Evolutionary conservation across 2,113 vertebrate genomes (phyloP), one percentile per base, ranked within the genome.

Genomic region (Lasiurus borealis): DNA sequence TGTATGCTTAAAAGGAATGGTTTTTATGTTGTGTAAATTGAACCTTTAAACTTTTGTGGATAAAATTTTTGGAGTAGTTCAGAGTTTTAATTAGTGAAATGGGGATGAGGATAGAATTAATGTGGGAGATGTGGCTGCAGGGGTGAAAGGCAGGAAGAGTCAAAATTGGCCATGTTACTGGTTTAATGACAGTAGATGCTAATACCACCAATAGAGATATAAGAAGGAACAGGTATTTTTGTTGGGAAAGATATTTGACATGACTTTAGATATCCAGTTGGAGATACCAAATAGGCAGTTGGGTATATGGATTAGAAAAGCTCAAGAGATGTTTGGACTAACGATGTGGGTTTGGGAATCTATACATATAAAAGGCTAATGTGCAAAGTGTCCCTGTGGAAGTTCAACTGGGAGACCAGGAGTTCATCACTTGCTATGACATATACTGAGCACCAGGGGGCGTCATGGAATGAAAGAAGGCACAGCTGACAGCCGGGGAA

Each of bases 81-180:
- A 46, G 29, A 68, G 25, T 88, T 95, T 92, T 95, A 94, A 85
- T 91, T 84, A 82, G 64, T 71, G 89, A 87, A 93, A 50, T 64
- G 81, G 15, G 25, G 52, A 46, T 86, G 40, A 52, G 84, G 8
- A 19, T 40, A 88, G 73, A 18, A 76, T 50, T 40, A 76, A 27
- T 27, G 3, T 59, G 34, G 66, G 31, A 85, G 21, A 23, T 86
- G 11, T 77, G n/a, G 31, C 46, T 82, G 23, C n/a, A 44, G 50
- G 36, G 23, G 3, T 48, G 81, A 64, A 75, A 44, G 52, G 11
- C 1, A 44, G 80, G 46, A 83, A 48, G 59, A 86, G 57, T 62
- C 18, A 44, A 69, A 40, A 54, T 50, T 62, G 50, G 18, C 31
- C 15, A 14, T 36, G 23, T 81, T 85, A 44, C n/a, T 62, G 54